A percentile compares a stretch with the other conserved stretches of the same genome.
phyloP scores from a whole-genome alignment of 2,888 invertebrate species.

The Merodon equestris region DNA sequence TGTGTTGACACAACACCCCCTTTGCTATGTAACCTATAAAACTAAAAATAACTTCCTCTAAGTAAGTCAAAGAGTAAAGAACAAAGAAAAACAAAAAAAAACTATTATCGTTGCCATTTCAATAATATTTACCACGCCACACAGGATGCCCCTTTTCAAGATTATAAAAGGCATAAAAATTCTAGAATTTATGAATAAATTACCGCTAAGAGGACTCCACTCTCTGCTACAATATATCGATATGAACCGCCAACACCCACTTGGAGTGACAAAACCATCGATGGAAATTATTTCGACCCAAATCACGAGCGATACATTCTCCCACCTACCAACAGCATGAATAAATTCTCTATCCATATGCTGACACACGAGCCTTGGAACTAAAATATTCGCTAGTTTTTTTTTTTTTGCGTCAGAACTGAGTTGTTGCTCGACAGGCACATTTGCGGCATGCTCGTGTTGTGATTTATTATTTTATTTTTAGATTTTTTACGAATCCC shows the following conservation, averaged over 20 bases:
- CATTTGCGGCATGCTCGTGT: conserved; percentile 33
- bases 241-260: conserved; percentile 25
- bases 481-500: background rate
- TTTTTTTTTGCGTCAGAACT: background rate
- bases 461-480: conserved; percentile 3
- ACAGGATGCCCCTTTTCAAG: background rate
- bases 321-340: conserved; percentile 31
- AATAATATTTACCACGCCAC: conserved; percentile 18
- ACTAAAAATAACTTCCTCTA: no score
- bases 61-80: no score
- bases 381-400: conserved; percentile 19
- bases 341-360: conserved; percentile 35
- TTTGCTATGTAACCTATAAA: no score
- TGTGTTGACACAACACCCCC: no score
- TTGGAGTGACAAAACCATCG: conserved; percentile 49
- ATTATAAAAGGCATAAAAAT: conserved; percentile 2
- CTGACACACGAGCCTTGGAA: conserved; percentile 8
- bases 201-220: conserved; percentile 11
- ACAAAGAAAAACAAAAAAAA: no score
- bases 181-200: conserved; percentile 40
- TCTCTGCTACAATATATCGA: conserved; percentile 6
- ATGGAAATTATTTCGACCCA: conserved; percentile 63
- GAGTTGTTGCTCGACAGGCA: background rate
- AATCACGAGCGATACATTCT: conserved; percentile 21
- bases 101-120: conserved; percentile 18